phyloP scores from a whole-genome alignment of 2,113 vertebrate genomes.

The Pan paniscus region DNA sequence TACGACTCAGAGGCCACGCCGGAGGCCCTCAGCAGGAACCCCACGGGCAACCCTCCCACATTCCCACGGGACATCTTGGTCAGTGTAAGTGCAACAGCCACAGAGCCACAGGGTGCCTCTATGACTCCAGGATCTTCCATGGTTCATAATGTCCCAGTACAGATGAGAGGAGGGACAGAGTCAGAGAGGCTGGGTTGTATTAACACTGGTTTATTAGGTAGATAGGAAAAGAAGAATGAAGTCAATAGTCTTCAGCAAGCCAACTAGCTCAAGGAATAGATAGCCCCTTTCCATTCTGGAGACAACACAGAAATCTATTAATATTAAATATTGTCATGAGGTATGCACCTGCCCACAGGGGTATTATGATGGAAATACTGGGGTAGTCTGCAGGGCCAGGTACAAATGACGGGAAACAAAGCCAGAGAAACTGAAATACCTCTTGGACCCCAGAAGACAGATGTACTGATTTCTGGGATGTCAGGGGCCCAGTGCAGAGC shows the following conservation, averaged over 20 bases:
- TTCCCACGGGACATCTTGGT: not conserved
- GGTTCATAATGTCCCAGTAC: not conserved
- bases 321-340: not conserved
- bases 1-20: not conserved
- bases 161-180: not conserved
- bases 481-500: fast-evolving
- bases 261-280: not conserved
- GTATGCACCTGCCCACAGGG: not conserved
- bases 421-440: no score
- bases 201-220: no score
- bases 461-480: not conserved
- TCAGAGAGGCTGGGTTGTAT: not conserved
- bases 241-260: not conserved
- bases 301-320: not conserved
- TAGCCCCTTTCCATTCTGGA: not conserved
- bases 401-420: not conserved
- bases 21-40: not conserved
- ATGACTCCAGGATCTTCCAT: not conserved
- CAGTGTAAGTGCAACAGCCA: not conserved
- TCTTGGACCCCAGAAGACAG: not conserved
- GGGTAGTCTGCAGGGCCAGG: not conserved
- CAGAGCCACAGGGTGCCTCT: no score
- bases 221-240: not conserved
- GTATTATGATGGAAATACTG: fast-evolving
- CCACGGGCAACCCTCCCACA: not conserved